Percentiles rank a stretch among this genome's conserved stretches.
These are phyloP conservation scores for Zeugodacus cucurbitae DNA, from an alignment of 1,140 invertebrate species.

Conservation along the genomic window DNA sequence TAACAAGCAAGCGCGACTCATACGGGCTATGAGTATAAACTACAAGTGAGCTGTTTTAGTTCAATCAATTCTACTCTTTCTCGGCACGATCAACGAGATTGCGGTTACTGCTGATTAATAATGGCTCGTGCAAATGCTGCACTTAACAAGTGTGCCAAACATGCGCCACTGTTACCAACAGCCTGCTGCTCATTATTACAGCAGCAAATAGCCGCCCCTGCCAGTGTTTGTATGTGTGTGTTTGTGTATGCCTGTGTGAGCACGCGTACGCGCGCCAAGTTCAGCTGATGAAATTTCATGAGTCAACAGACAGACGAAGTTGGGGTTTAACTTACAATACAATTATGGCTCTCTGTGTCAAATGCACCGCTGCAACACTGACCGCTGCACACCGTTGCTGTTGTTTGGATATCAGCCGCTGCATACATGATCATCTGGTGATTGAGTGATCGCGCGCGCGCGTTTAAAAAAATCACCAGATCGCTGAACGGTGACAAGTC, in stretches of 20 bases:
- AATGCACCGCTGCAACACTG: not conserved
- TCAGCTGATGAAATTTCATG: not conserved
- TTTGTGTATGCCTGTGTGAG: not conserved
- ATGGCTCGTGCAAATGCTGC: not conserved
- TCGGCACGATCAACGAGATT: too few species aligned
- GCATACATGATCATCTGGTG: not conserved
- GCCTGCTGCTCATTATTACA: too few species aligned
- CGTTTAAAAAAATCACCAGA: slow-evolving; percentile 12
- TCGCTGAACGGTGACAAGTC: not conserved
- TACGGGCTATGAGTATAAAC: not conserved
- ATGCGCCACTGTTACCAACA: not conserved
- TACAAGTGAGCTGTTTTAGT: not conserved
- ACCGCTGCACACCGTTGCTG: not conserved
- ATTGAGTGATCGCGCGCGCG: too few species aligned
- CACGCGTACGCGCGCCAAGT: not conserved
- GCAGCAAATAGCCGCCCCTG: not conserved
- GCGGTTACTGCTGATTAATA: too few species aligned
- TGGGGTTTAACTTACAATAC: not conserved
- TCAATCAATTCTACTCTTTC: too few species aligned
- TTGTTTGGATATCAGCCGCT: not conserved
- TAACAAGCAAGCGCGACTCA: not conserved
- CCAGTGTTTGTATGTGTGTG: too few species aligned
- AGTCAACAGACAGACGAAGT: not conserved
- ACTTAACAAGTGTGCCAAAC: not conserved
- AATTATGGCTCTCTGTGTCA: not conserved